These are phyloP conservation scores for Onychomys arenicola DNA, from an alignment of 2,797 vertebrate species.

Conservation along the genomic window DNA sequence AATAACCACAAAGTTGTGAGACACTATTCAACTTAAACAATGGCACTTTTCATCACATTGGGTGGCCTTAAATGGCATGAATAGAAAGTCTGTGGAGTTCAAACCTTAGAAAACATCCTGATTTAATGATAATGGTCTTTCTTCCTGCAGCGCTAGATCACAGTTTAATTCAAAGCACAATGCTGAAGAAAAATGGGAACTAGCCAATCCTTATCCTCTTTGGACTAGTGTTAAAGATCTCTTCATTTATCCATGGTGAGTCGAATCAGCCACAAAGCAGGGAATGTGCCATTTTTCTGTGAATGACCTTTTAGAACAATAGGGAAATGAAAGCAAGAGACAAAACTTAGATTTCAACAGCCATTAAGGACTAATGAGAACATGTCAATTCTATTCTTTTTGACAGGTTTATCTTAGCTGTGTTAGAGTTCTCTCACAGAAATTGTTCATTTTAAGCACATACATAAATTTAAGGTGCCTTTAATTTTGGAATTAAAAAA, in stretches of 20 bases:
- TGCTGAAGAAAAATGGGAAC: neutral
- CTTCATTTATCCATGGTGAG: neutral
- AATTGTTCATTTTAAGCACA: conserved; percentile 81
- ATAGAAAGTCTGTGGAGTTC: neutral
- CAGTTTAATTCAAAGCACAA: neutral
- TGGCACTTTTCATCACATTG: neutral
- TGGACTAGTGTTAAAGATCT: neutral
- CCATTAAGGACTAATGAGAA: conserved; percentile 70
- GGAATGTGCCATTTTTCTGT: neutral
- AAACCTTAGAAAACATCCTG: neutral
- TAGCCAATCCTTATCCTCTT: neutral
- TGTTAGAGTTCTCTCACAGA: conserved; percentile 83
- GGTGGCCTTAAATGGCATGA: neutral
- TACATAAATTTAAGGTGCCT: conserved; percentile 79
- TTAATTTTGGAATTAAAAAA: conserved; percentile 83
- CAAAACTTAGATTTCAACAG: conserved; percentile 70
- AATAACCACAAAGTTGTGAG: neutral
- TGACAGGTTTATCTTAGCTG: conserved; percentile 83
- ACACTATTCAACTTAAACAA: neutral
- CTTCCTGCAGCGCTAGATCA: neutral
- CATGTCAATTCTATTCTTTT: conserved; percentile 80
- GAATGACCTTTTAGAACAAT: conserved; percentile 1
- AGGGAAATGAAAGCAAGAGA: conserved; percentile 38
- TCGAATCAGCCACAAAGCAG: neutral
- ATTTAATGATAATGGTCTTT: conserved; percentile 28